Evolutionary conservation across 23 tunicate species (phyloP), one percentile per base, ranked within the genome.

Genomic region (Ascidia mentula): DNA sequence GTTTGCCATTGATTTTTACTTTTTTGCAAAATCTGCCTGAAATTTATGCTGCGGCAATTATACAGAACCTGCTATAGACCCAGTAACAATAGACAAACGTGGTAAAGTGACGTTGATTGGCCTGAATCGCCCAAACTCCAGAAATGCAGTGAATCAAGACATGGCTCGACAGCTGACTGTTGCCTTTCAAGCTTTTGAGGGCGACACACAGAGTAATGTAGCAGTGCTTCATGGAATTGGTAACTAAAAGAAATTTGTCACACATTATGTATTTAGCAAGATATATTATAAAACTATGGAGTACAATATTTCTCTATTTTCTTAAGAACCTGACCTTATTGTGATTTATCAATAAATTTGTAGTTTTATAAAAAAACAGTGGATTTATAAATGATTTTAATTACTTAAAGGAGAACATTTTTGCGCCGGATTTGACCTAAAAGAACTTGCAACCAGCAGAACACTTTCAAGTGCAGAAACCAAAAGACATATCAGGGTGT

Each of bases 381-480:
- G 13, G 7, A 3, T 53, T 53, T 53, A 20, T 3, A 53, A 53
- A 5, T 53, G 1, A 53, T 81, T 70, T 35, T 18, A 3, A 31
- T 73, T 74, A n/a, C n/a, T n/a, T n/a, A 18, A 12, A 84, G 95
- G 96, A 69, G 85, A 80, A 37, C 82, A 80, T 38, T 90, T 90
- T 65, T 90, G 96, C 38, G 82, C 96, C 74, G 96, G 96, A n/a
- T 90, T 80, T 70, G 96, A 90, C 45, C 76, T 90, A 37, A 79
- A 84, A 76, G 96, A 90, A 40, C 77, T 85, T 33, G 86, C 96
- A 1, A 60, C 69, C 0, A 40, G 31, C 9, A 39, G 70, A 7
- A 26, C 75, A 70, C 17, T 42, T 45, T 46, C 77, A 34, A 74
- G 59, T 76, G 96, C 85, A 13, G 82, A 90, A 18, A 33, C 82